Conservation (phyloP, 53 echinoderm and acorn worm genomes). For the Patiria pectinifera region DNA sequence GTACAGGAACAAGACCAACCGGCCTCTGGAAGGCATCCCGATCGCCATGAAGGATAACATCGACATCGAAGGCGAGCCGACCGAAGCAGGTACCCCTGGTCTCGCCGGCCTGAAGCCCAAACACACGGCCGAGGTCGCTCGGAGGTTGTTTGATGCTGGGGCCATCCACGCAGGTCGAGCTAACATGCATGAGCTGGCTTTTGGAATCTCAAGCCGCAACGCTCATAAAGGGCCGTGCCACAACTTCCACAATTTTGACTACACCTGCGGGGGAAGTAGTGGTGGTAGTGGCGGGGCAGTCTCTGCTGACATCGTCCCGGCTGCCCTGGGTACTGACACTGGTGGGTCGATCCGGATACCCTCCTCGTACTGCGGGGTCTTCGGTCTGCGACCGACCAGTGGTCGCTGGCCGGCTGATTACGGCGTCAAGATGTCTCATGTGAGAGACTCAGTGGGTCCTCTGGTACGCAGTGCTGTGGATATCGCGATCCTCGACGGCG, state of each 20-base stretch:
- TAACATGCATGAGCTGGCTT: conserved; percentile 52
- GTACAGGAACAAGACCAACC: conserved; percentile 56
- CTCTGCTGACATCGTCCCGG: conserved; percentile 46
- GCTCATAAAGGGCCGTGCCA: conserved; percentile 12
- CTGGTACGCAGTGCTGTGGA: conserved; percentile 35
- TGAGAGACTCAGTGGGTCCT: conserved; percentile 44
- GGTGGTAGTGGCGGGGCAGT: conserved; percentile 53
- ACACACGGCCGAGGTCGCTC: conserved; percentile 44
- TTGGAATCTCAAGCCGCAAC: conserved; percentile 13
- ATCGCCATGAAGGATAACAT: conserved; percentile 60
- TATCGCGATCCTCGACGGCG: conserved; percentile 34
- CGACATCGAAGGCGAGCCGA: conserved; percentile 50
- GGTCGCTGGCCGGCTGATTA: conserved; percentile 57
- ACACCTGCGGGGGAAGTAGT: conserved; percentile 48
- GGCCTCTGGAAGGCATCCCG: conserved; percentile 56
- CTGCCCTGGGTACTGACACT: conserved; percentile 42
- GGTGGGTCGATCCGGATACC: conserved; percentile 37
- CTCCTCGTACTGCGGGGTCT: conserved; percentile 42
- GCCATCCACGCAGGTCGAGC: conserved; percentile 46
- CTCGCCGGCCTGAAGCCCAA: conserved; percentile 54
- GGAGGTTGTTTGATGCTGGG: conserved; percentile 42
- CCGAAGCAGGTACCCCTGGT: conserved; percentile 44
- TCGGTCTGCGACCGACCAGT: conserved; percentile 43
- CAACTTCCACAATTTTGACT: conserved; percentile 51
- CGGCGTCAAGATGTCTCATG: conserved; percentile 35